A percentile compares a stretch with the other conserved stretches of the same genome.
Conservation (phyloP, 2,888 invertebrate genomes). For the Eurytoma adleriae region DNA sequence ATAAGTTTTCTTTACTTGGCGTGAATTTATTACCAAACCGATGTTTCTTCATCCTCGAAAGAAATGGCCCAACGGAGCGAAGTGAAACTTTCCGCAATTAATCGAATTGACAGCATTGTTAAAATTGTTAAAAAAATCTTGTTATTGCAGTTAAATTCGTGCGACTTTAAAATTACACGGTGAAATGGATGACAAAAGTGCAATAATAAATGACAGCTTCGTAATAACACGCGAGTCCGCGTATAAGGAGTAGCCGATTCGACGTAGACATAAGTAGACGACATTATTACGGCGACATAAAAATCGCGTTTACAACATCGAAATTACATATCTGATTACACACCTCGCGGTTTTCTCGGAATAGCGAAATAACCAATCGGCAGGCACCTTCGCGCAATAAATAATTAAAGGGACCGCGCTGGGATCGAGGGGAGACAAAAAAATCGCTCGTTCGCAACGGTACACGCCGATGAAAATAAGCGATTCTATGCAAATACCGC, state of each 20-base stretch:
- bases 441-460: conserved; percentile 46
- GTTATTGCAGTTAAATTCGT: background rate
- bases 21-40: conserved; percentile 4
- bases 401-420: conserved; percentile 43
- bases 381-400: conserved; percentile 43
- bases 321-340: conserved; percentile 51
- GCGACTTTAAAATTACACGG: conserved; percentile 18
- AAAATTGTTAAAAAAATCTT: background rate
- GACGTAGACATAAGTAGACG: conserved; percentile 29
- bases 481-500: conserved; percentile 55
- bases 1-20: background rate
- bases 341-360: conserved; percentile 24
- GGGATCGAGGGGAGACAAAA: conserved; percentile 24
- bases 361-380: conserved; percentile 43
- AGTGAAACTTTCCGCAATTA: too few species aligned
- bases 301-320: conserved; percentile 25
- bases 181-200: background rate
- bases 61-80: too few species aligned
- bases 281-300: conserved; percentile 41
- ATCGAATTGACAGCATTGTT: too few species aligned
- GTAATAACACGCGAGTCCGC: conserved; percentile 40
- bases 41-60: background rate
- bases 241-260: conserved; percentile 44
- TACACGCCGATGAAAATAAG: conserved; percentile 43
- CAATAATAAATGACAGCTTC: conserved; percentile 29